Percentiles rank a stretch among this genome's conserved stretches.
Evolutionary conservation across 2,888 invertebrate genomes (phyloP).

Genomic region (Noctua pronuba): DNA sequence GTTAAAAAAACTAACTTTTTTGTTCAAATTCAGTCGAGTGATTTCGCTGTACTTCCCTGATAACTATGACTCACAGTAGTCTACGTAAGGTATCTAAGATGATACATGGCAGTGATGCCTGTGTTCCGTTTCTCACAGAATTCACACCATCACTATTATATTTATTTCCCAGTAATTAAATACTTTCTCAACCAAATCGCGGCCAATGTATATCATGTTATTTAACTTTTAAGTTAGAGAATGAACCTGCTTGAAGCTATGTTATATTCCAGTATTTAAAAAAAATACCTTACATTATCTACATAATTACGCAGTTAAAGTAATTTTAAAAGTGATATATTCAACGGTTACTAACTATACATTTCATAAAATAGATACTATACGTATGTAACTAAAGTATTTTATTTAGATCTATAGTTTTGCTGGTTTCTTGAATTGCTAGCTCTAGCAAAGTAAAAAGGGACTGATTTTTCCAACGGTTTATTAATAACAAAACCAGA

Average conservation of each 20-base stretch:
- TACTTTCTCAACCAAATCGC: constrained; percentile 41
- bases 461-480: neutral
- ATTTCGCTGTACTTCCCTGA: constrained; percentile 45
- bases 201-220: constrained; percentile 2
- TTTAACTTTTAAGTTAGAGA: neutral
- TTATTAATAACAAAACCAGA: neutral
- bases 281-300: neutral
- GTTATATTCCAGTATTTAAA: neutral
- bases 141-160: constrained; percentile 23
- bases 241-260: neutral
- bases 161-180: constrained; percentile 42
- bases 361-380: neutral
- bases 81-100: constrained; percentile 20
- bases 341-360: constrained; percentile 11
- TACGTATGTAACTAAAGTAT: neutral
- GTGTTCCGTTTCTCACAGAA: constrained; percentile 48
- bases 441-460: neutral
- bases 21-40: constrained; percentile 49
- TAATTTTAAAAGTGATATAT: constrained; percentile 1
- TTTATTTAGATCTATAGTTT: neutral
- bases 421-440: neutral
- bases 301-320: neutral
- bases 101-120: constrained; percentile 12
- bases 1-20: constrained; percentile 53
- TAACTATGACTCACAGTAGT: constrained; percentile 38